phyloP scores from a whole-genome alignment of 2,113 vertebrate species.

The Bos taurus region DNA sequence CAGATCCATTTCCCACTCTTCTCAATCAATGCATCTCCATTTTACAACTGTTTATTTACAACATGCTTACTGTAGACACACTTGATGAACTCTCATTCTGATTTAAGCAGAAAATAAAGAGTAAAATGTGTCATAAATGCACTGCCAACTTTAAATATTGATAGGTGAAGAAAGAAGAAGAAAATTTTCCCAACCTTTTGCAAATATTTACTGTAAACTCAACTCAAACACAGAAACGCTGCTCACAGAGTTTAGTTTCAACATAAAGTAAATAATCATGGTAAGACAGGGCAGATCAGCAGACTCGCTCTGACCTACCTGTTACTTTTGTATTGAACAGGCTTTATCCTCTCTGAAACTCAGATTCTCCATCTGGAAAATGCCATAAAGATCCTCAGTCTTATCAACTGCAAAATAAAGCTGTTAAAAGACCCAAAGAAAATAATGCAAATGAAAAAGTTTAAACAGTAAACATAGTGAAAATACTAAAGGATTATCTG shows the following conservation, averaged over 20 bases:
- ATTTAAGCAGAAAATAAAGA: conserved; percentile 32
- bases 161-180: not conserved
- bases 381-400: not conserved
- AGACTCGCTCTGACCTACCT: too few relatives aligned
- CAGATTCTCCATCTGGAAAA: not conserved
- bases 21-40: not conserved
- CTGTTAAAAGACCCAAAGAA: not conserved
- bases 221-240: not conserved
- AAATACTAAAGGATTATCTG: not conserved
- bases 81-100: not conserved
- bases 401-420: not conserved
- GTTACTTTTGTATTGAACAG: too few relatives aligned
- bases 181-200: not conserved
- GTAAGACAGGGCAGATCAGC: not conserved
- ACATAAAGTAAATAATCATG: not conserved
- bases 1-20: not conserved
- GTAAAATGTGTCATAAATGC: not conserved
- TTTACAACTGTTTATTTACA: not conserved
- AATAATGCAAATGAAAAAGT: not conserved
- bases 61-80: not conserved
- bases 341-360: not conserved
- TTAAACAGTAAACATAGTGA: not conserved
- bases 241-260: not conserved
- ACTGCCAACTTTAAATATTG: not conserved
- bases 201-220: not conserved